A percentile compares a stretch with the other conserved stretches of the same genome.
phyloP scores from a whole-genome alignment of 2,888 invertebrate species.

The Mantis religiosa region DNA sequence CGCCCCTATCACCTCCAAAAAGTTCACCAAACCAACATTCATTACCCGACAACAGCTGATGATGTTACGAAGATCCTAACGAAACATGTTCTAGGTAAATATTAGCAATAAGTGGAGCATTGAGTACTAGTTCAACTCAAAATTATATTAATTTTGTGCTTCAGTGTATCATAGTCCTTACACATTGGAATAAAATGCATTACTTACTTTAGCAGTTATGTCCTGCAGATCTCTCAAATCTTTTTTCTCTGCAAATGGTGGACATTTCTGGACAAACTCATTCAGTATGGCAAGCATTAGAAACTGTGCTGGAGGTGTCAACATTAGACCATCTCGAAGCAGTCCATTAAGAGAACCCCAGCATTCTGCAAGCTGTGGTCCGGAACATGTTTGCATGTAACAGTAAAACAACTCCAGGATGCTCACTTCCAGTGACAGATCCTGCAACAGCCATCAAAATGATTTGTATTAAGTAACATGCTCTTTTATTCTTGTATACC shows the following conservation, averaged over 20 bases:
- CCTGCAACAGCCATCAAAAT: constrained; percentile 36
- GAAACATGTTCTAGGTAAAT: too few relatives aligned
- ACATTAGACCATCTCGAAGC: constrained; percentile 66
- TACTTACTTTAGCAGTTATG: constrained; percentile 58
- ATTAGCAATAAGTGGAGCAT: too few relatives aligned
- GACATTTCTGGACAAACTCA: constrained; percentile 77
- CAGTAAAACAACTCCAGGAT: constrained; percentile 78
- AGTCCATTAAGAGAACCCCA: constrained; percentile 74
- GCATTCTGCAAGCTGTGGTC: constrained; percentile 67
- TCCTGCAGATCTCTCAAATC: constrained; percentile 78
- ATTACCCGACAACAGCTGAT: too few relatives aligned
- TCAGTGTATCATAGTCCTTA: too few relatives aligned
- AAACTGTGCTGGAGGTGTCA: constrained; percentile 75
- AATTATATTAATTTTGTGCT: too few relatives aligned
- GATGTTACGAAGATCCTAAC: too few relatives aligned
- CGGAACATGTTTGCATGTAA: constrained; percentile 53
- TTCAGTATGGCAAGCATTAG: constrained; percentile 72
- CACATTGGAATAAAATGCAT: too few relatives aligned
- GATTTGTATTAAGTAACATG: too few relatives aligned
- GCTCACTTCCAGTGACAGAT: constrained; percentile 65
- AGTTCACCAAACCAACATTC: too few relatives aligned
- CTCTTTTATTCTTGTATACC: too few relatives aligned
- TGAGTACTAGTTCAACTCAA: too few relatives aligned
- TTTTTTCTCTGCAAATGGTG: constrained; percentile 71
- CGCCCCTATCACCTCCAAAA: too few relatives aligned